Percentiles rank a stretch among this genome's conserved stretches.
These are phyloP conservation scores for Gorsachius goisagi DNA, from an alignment of 2,113 vertebrate species.

Conservation along the genomic window DNA sequence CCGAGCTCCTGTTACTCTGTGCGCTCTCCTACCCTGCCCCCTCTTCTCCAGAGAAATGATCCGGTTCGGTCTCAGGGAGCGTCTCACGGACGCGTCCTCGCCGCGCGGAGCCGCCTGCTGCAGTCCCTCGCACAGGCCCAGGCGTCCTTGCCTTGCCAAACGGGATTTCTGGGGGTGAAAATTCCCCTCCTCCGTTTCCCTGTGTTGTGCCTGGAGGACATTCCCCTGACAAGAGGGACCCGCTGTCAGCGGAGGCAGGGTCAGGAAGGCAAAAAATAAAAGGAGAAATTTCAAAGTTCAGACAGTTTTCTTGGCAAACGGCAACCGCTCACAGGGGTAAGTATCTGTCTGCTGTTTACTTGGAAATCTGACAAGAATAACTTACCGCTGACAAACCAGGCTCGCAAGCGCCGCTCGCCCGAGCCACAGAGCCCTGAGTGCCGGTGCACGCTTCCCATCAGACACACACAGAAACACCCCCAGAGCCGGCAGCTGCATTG, in stretches of 20 bases:
- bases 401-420: not conserved
- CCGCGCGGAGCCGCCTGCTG: not conserved
- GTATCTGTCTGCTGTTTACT: constrained; percentile 14
- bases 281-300: constrained; percentile 29
- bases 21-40: not conserved
- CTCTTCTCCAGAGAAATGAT: not conserved
- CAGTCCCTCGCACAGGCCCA: not conserved
- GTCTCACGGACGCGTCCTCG: rapidly evolving
- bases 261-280: constrained; percentile 29
- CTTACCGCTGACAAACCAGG: not conserved
- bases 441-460: not conserved
- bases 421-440: not conserved
- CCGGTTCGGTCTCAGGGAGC: rapidly evolving
- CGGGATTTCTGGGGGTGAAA: constrained; percentile 14
- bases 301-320: constrained; percentile 13
- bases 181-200: not conserved
- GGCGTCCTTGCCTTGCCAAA: not conserved
- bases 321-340: not conserved
- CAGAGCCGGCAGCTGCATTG: not conserved
- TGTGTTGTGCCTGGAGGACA: not conserved
- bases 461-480: not conserved
- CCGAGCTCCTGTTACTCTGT: rapidly evolving
- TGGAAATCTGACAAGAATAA: constrained; percentile 3
- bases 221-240: not conserved
- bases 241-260: not conserved